Conservation (phyloP, 2,113 vertebrate genomes). For the Perognathus longimembris region DNA sequence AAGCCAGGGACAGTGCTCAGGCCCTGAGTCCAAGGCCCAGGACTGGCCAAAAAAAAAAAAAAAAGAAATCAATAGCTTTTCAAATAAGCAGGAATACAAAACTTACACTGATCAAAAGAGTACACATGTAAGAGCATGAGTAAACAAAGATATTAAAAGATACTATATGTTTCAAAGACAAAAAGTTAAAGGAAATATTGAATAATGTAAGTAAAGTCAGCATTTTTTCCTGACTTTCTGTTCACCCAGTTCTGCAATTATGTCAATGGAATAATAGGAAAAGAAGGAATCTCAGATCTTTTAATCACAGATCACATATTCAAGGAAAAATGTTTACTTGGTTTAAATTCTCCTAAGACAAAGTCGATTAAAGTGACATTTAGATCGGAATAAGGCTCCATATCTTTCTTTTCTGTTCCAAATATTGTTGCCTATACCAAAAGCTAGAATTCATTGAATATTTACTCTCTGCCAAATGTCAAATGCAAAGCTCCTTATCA, state of each 20-base stretch:
- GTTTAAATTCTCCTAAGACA: not conserved
- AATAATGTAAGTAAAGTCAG: too few species aligned
- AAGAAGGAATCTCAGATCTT: not conserved
- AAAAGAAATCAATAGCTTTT: not conserved
- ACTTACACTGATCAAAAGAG: not conserved
- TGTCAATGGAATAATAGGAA: not conserved
- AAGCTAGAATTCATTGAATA: not conserved
- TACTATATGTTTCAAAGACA: not conserved
- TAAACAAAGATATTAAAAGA: not conserved
- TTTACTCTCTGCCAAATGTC: not conserved
- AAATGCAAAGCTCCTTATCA: not conserved
- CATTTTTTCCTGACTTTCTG: not conserved
- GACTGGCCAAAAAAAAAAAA: too few species aligned
- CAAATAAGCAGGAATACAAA: constrained; percentile 20
- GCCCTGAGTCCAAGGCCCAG: too few species aligned
- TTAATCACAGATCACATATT: not conserved
- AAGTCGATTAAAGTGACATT: not conserved
- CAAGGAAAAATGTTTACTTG: not conserved
- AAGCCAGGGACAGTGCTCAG: too few species aligned
- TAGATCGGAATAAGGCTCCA: not conserved
- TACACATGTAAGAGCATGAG: not conserved
- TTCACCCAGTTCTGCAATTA: not conserved
- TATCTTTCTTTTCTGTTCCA: not conserved
- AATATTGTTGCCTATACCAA: not conserved
- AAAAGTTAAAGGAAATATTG: not conserved